Base-by-base conservation (phyloP, 2,888 invertebrate genomes). In the Ethmia dodecea region DNA sequence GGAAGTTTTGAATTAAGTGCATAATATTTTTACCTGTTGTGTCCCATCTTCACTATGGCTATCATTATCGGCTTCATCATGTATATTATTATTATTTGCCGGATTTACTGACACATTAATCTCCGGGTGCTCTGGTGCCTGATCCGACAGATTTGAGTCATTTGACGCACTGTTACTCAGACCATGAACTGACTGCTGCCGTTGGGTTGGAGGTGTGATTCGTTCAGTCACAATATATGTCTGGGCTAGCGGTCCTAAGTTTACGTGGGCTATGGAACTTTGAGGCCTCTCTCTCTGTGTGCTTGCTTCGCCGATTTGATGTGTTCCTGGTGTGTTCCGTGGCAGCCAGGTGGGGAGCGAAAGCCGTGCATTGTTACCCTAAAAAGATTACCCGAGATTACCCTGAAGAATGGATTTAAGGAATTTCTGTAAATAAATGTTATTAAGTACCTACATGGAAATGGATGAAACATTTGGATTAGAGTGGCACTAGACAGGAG, bases 41-140 rank as follows among this genome's bases (percentile, higher is more conserved):
- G 69, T 60, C 5, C 81, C 81, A 60, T 84, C 84, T 37, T 86
- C 86, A 62, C 86, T 84, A 43, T 79, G 77, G 37, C 78, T 83
- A 18, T 84, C 84, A 64, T 78, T 81, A 42, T 84, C 86, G 14
- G 62, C 66, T 55, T 77, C 78, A 39, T 83, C 81, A 62, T 79
- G 71, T 34, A 80, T 78, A 43, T 86, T 83, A 43, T 84, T 84
- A 39, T 83, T 84, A 43, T 83, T 84, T 2, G 80, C 69, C 0
- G 83, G 81, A 47, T 84, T 84, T 13, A 80, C 75, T 0, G 83
- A 79, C 3, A 73, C 69, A 59, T 80, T 81, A 31, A 79, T 75
- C 37, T 83, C 83, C 1, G 60, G 63, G 6, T 68, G 60, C 16
- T 74, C 74, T n/a, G 51, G 63, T 2, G 40, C 61, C 18, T 60